phyloP scores from a whole-genome alignment of 1,140 invertebrate genomes.

The Chymomyza costata region DNA sequence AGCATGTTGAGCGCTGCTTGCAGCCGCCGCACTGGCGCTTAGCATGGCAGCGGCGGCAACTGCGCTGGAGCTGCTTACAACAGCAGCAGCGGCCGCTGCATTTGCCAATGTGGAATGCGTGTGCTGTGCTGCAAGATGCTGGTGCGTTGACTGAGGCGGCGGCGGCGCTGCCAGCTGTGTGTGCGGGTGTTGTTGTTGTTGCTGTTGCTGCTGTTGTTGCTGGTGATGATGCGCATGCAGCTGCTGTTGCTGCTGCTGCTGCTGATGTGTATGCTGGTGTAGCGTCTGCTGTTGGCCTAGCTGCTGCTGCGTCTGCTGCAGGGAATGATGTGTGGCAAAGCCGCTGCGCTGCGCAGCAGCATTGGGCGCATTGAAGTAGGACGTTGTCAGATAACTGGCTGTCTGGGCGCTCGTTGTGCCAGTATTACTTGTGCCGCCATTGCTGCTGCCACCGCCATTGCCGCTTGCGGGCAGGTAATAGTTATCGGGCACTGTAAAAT shows the following conservation, averaged over 20 bases:
- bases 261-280: constrained; percentile 24
- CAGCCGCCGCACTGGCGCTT: constrained; percentile 77
- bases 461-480: constrained; percentile 47
- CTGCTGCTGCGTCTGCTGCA: constrained; percentile 44
- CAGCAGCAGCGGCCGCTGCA: constrained; percentile 45
- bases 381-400: constrained; percentile 57
- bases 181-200: constrained; percentile 49
- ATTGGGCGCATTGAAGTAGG: constrained; percentile 71
- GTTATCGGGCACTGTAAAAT: constrained; percentile 63
- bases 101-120: constrained; percentile 64
- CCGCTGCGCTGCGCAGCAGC: constrained; percentile 57
- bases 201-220: constrained; percentile 34
- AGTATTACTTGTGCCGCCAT: constrained; percentile 41
- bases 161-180: constrained; percentile 73
- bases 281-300: constrained; percentile 10
- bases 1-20: constrained; percentile 76
- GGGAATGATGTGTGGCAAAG: constrained; percentile 63
- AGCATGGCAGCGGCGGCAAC: constrained; percentile 75
- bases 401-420: constrained; percentile 33
- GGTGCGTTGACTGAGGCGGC: constrained; percentile 75
- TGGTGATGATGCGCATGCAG: constrained; percentile 26
- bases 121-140: constrained; percentile 73
- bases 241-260: constrained; percentile 55
- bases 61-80: constrained; percentile 45
- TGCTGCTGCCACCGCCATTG: constrained; percentile 29